Base-by-base conservation (phyloP, 2,113 vertebrate species). In the Stegastes partitus region DNA sequence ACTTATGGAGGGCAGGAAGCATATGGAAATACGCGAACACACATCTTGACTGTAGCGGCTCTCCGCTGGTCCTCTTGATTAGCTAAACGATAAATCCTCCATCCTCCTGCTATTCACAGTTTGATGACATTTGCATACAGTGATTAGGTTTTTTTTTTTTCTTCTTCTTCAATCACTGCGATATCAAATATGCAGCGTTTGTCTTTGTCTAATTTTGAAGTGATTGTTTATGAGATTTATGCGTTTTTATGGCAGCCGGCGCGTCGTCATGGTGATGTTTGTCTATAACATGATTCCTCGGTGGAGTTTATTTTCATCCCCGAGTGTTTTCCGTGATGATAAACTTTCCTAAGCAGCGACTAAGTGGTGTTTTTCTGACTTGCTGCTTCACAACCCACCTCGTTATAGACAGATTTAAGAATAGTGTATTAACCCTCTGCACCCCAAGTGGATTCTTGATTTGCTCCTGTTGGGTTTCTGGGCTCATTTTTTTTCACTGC, bases 1-100 rank as follows among this genome's bases (percentile, higher is more conserved):
- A 49, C 26, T 50, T 12, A 28, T 3, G 1, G 15, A 56, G 34
- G 25, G 53, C 50, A 45, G 23, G 16, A 66, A 82, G 62, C 82
- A 57, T 74, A 71, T 82, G 79, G 83, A 69, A 68, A 54, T 18
- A 51, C n/a, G 21, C 7, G 25, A 71, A 51, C 58, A 58, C 57
- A 59, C 54, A 21, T 68, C 34, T 55, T 26, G 57, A 34, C 83
- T 58, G 23, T 10, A 19, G 58, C 67, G 53, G 23, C n/a, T 64
- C 62, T 39, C 64, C 3, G 44, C 59, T 31, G 55, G 15, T 49
- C 42, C 34, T 79, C 67, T 73, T 77, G 61, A 88, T 84, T 59
- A 65, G 63, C 59, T 14, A 19, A 79, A 63, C 49, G 15, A 72
- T 49, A 63, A 59, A 77, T 58, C 34, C 10, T 58, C 34, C 10